Evolutionary conservation across 2,888 invertebrate genomes (phyloP).

Genomic region (Drosophila paramelanica): DNA sequence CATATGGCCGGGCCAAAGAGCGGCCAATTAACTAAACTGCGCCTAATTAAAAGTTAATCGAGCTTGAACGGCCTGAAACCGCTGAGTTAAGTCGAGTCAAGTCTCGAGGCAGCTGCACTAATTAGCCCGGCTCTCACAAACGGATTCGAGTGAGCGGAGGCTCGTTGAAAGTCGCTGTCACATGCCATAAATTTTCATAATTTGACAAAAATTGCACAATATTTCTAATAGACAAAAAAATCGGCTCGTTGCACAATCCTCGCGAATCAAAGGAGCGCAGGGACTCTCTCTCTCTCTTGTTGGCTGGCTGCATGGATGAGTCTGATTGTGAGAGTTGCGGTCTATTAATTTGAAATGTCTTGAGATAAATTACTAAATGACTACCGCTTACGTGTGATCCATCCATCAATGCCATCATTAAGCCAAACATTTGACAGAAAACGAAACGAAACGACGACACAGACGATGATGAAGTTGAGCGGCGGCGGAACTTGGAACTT

Average conservation of each 20-base stretch:
- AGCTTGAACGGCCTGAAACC: constrained; percentile 62
- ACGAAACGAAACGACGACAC: constrained; percentile 43
- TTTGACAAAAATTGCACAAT: constrained; percentile 72
- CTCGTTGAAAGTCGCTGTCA: constrained; percentile 38
- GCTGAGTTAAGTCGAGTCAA: constrained; percentile 4
- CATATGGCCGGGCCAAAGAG: constrained; percentile 41
- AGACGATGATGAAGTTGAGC: constrained; percentile 31
- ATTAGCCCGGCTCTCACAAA: constrained; percentile 71
- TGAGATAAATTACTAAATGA: constrained; percentile 80
- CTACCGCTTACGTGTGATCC: constrained; percentile 81
- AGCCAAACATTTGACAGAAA: constrained; percentile 80
- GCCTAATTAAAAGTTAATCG: constrained; percentile 72
- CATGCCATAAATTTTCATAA: constrained; percentile 75
- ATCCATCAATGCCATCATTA: constrained; percentile 82
- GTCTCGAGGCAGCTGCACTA: constrained; percentile 51
- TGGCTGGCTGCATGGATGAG: constrained; percentile 18
- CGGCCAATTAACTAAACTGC: constrained; percentile 68
- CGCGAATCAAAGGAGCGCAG: constrained; percentile 48
- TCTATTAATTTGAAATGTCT: constrained; percentile 80
- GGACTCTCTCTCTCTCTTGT: constrained; percentile 9
- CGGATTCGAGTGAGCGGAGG: constrained; percentile 13
- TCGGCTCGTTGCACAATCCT: constrained; percentile 49
- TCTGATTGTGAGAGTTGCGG: constrained; percentile 55
- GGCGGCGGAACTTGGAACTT: constrained; percentile 3
- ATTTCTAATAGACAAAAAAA: constrained; percentile 66